Evolutionary conservation across 2,797 vertebrate genomes (phyloP).

Genomic region (Tokudaia muenninki): DNA sequence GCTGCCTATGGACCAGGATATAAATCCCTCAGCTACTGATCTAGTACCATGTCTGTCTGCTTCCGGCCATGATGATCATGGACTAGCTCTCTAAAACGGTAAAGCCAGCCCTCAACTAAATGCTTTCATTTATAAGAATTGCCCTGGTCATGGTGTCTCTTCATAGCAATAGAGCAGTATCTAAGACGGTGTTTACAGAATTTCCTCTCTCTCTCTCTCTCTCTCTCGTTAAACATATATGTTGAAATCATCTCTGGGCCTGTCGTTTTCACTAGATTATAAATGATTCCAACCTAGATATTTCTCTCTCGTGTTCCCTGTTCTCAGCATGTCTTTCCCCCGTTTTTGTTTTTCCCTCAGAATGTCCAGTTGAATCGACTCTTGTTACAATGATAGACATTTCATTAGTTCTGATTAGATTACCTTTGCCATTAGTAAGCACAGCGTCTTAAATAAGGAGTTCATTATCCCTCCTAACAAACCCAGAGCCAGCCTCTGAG

Average conservation of each 20-base stretch:
- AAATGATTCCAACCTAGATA: neutral
- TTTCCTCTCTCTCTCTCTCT: neutral
- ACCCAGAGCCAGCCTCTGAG: neutral
- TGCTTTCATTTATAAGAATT: neutral
- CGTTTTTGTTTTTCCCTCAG: neutral
- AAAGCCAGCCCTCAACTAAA: neutral
- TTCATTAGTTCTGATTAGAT: neutral
- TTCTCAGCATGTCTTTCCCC: neutral
- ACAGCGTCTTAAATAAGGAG: neutral
- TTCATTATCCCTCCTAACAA: neutral
- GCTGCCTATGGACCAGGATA: neutral
- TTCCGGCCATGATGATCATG: neutral
- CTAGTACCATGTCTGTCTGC: neutral
- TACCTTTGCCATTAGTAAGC: neutral
- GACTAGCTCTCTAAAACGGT: neutral
- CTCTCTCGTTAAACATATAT: neutral
- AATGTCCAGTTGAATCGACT: neutral
- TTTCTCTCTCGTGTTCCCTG: neutral
- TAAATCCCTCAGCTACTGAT: neutral
- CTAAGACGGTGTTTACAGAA: neutral
- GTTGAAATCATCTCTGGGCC: neutral
- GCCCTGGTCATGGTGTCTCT: neutral
- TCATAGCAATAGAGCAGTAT: neutral
- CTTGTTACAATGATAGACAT: neutral
- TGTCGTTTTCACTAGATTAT: slow-evolving; percentile 1